Percentiles rank a stretch among this genome's conserved stretches.
These are phyloP conservation scores for Parasteatoda lunata DNA, from an alignment of 2,888 invertebrate species.

Conservation along the genomic window DNA sequence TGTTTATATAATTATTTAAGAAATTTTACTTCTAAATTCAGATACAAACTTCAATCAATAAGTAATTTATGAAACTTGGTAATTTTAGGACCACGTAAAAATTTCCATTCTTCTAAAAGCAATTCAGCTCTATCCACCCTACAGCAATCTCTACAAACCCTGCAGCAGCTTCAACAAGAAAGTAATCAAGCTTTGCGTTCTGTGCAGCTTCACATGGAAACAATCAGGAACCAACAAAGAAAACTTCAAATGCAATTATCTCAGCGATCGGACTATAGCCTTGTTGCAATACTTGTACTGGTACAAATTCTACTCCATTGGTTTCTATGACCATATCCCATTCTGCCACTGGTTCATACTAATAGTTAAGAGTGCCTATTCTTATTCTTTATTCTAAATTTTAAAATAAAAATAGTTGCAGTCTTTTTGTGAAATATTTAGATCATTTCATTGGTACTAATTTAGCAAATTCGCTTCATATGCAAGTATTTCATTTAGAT, in stretches of 20 bases:
- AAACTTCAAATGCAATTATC: conserved; percentile 46
- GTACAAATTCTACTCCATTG: conserved; percentile 66
- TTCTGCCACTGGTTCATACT: not conserved
- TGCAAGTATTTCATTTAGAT: too few species aligned
- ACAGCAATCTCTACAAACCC: conserved; percentile 56
- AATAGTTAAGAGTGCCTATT: conserved; percentile 43
- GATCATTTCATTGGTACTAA: not conserved
- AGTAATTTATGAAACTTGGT: too few species aligned
- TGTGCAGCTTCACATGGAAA: conserved; percentile 60
- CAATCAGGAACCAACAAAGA: conserved; percentile 56
- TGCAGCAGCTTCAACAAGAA: conserved; percentile 58
- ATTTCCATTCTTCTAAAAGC: conserved; percentile 48
- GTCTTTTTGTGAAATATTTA: conserved; percentile 2
- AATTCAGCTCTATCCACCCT: conserved; percentile 38
- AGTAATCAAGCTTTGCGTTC: conserved; percentile 51
- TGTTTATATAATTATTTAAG: too few species aligned
- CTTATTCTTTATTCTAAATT: conserved; percentile 23
- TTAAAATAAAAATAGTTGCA: conserved; percentile 4
- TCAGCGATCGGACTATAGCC: conserved; percentile 41
- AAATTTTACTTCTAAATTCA: too few species aligned
- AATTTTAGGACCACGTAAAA: conserved; percentile 46
- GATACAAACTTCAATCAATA: too few species aligned
- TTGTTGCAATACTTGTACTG: conserved; percentile 48
- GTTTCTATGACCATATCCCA: conserved; percentile 53
- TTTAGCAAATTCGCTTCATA: too few species aligned